These are phyloP conservation scores for Hystrix cristata DNA, from an alignment of 2,113 vertebrate genomes.

Conservation along the genomic window DNA sequence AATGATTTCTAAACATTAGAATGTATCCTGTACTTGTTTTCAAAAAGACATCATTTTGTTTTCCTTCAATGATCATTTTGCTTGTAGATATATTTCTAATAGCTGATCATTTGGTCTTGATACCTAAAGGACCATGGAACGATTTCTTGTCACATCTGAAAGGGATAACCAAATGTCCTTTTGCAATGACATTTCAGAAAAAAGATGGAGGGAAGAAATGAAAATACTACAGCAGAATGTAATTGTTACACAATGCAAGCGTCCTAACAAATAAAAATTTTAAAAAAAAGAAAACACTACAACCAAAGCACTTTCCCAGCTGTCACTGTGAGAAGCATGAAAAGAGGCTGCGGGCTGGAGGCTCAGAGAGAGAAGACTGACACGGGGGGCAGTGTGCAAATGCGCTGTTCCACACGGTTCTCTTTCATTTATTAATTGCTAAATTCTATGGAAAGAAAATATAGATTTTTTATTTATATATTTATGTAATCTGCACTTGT, in stretches of 20 bases:
- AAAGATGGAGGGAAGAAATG: background rate
- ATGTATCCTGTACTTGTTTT: background rate
- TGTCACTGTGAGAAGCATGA: background rate
- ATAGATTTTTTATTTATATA: background rate
- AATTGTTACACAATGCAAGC: background rate
- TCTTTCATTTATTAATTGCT: background rate
- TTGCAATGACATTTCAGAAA: background rate
- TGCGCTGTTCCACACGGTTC: background rate
- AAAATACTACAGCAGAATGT: background rate
- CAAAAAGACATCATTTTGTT: background rate
- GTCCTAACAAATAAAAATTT: background rate
- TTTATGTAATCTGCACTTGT: background rate
- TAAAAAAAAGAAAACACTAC: background rate
- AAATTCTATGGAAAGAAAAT: background rate
- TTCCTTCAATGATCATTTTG: background rate
- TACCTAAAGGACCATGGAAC: background rate
- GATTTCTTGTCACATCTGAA: background rate
- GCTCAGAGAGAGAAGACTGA: background rate
- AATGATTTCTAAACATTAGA: background rate
- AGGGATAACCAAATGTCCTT: background rate
- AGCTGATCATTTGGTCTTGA: background rate
- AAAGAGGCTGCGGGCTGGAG: background rate
- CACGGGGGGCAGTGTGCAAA: fast-evolving
- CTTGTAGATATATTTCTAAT: background rate
- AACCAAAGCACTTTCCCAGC: background rate